Conservation (phyloP, 2,113 vertebrate genomes). For the Oryzias curvinotus region DNA sequence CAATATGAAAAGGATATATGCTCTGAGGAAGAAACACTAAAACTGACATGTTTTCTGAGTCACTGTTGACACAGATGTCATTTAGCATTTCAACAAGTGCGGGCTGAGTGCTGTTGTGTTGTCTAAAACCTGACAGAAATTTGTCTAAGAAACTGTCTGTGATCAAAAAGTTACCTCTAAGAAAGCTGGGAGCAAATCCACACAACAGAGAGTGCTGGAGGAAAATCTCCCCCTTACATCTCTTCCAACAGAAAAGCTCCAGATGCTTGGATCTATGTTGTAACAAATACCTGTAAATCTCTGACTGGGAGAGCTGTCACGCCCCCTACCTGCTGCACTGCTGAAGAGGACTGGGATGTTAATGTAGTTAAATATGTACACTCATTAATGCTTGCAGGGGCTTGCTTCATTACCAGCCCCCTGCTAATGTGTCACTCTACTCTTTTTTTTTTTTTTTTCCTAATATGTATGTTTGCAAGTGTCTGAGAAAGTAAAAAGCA, state of each 20-base stretch:
- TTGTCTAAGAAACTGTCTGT: no score
- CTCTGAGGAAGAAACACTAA: no score
- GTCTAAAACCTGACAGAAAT: no score
- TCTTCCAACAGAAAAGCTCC: conserved; percentile 34
- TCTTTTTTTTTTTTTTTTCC: conserved; percentile 13
- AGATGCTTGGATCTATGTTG: conserved; percentile 58
- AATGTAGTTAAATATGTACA: conserved; percentile 66
- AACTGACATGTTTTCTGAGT: no score
- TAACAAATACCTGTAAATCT: conserved; percentile 62
- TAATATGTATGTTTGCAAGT: conserved; percentile 6
- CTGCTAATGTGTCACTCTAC: conserved; percentile 56
- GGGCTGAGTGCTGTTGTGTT: no score
- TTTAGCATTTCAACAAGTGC: no score
- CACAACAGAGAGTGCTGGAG: conserved; percentile 18
- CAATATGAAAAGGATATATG: no score
- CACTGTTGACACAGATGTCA: no score
- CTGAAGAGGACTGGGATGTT: conserved; percentile 57
- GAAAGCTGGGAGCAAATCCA: conserved; percentile 46
- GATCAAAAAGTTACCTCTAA: conserved; percentile 41
- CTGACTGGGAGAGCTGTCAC: conserved; percentile 51
- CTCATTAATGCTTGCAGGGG: conserved; percentile 66
- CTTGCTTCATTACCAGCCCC: conserved; percentile 67
- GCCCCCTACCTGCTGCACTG: conserved; percentile 56
- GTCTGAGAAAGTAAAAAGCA: conserved; percentile 7
- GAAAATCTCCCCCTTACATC: conserved; percentile 23